These are phyloP conservation scores for Folsomia candida DNA, from an alignment of 2,888 invertebrate species.

Conservation along the genomic window DNA sequence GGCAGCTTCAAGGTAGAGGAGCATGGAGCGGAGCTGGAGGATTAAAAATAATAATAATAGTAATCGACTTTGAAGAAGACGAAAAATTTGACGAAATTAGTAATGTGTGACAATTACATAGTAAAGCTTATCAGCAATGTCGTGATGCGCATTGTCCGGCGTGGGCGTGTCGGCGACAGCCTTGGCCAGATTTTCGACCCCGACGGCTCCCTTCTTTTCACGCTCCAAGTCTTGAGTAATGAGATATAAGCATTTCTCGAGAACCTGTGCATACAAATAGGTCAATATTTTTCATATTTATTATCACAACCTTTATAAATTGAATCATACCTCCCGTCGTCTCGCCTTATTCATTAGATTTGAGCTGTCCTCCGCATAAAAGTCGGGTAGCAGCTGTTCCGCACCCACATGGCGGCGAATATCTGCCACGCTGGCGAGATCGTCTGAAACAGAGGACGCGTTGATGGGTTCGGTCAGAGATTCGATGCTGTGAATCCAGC, in stretches of 20 bases:
- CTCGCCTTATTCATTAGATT: constrained; percentile 89
- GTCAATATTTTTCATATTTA: constrained; percentile 1
- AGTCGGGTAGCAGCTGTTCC: constrained; percentile 87
- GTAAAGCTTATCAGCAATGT: constrained; percentile 85
- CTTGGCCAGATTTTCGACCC: constrained; percentile 81
- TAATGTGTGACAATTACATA: constrained; percentile 64
- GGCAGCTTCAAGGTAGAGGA: constrained; percentile 86
- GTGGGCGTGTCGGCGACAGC: constrained; percentile 82
- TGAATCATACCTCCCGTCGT: constrained; percentile 67
- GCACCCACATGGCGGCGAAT: constrained; percentile 69
- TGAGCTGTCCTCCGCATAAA: constrained; percentile 91
- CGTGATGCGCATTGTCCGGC: constrained; percentile 86
- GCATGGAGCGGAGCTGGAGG: constrained; percentile 86
- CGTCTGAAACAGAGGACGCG: constrained; percentile 61
- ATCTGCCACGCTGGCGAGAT: constrained; percentile 65
- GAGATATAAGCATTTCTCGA: constrained; percentile 78
- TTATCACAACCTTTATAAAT: background rate
- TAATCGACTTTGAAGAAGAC: background rate
- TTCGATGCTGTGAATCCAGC: constrained; percentile 66
- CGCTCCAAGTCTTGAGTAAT: constrained; percentile 85
- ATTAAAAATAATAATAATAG: background rate
- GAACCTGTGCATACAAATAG: constrained; percentile 61
- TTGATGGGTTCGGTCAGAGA: constrained; percentile 67
- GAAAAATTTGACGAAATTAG: constrained; percentile 2
- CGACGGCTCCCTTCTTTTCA: constrained; percentile 83